These are phyloP conservation scores for Diabrotica undecimpunctata DNA, from an alignment of 1,140 invertebrate genomes.

Conservation along the genomic window DNA sequence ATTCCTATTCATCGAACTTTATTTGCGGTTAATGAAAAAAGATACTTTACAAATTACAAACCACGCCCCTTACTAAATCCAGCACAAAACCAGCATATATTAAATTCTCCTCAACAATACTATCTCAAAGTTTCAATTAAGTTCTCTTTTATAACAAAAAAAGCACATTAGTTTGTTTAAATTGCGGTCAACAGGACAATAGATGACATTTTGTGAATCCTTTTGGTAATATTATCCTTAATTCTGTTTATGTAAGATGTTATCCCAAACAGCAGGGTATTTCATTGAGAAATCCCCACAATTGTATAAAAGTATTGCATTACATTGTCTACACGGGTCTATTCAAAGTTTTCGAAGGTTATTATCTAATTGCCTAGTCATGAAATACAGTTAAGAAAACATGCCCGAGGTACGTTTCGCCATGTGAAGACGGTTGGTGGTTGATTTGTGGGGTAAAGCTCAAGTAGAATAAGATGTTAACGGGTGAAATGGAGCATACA, in stretches of 20 bases:
- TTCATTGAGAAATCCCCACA: too few relatives aligned
- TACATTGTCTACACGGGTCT: conserved; percentile 8
- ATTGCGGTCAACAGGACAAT: conserved; percentile 6
- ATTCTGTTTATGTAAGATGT: not conserved
- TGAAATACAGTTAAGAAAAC: conserved; percentile 9
- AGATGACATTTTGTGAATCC: conserved; percentile 8
- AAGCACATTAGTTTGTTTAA: conserved; percentile 10
- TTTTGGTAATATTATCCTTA: conserved; percentile 13
- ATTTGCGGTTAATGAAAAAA: too few relatives aligned
- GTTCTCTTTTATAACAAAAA: not conserved
- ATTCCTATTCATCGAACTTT: too few relatives aligned
- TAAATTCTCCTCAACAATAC: conserved; percentile 3
- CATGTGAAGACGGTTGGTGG: too few relatives aligned
- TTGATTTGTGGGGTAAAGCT: not conserved
- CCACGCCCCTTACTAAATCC: too few relatives aligned
- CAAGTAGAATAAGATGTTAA: not conserved
- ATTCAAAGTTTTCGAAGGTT: not conserved
- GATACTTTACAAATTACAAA: too few relatives aligned
- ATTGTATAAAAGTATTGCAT: conserved; percentile 13
- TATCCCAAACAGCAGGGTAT: not conserved
- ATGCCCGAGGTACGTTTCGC: not conserved
- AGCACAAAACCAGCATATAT: not conserved
- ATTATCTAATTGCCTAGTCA: conserved; percentile 7
- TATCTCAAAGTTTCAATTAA: conserved; percentile 10
- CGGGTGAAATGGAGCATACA: not conserved